Evolutionary conservation across 1,140 invertebrate genomes (phyloP).

Genomic region (Zeugodacus cucurbitae): DNA sequence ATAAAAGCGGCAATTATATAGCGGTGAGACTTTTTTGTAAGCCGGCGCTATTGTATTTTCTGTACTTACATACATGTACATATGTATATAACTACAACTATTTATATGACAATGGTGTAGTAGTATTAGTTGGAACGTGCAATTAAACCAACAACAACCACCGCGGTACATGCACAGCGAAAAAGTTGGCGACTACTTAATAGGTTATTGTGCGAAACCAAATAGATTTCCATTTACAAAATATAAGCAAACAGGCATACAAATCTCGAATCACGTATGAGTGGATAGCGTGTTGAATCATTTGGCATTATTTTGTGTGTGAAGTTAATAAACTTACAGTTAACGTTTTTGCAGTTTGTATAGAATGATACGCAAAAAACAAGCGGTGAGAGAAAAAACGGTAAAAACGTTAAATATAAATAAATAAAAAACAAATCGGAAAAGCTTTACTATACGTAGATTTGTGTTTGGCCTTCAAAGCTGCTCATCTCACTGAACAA

Average conservation of each 20-base stretch:
- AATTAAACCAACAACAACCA: constrained; percentile 15
- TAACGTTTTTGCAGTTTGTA: not conserved
- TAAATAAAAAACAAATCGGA: not conserved
- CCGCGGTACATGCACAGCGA: not conserved
- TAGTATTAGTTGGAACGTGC: not conserved
- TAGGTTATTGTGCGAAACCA: not conserved
- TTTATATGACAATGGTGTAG: not conserved
- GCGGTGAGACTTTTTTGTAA: constrained; percentile 17
- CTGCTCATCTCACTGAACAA: not conserved
- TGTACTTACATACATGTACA: not conserved
- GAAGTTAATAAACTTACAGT: constrained; percentile 15
- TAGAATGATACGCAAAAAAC: not conserved
- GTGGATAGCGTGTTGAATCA: not conserved
- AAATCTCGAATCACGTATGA: not conserved
- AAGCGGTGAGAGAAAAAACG: not conserved
- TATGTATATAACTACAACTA: not conserved
- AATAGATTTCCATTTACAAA: not conserved
- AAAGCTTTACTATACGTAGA: not conserved
- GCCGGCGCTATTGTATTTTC: not conserved
- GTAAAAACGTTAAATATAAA: not conserved
- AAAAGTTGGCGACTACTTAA: not conserved
- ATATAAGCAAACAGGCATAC: not conserved
- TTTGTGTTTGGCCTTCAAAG: not conserved
- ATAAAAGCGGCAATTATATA: not conserved
- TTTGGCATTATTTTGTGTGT: not conserved